Conservation (phyloP, 2,113 vertebrate genomes). For the Microcebus murinus region DNA sequence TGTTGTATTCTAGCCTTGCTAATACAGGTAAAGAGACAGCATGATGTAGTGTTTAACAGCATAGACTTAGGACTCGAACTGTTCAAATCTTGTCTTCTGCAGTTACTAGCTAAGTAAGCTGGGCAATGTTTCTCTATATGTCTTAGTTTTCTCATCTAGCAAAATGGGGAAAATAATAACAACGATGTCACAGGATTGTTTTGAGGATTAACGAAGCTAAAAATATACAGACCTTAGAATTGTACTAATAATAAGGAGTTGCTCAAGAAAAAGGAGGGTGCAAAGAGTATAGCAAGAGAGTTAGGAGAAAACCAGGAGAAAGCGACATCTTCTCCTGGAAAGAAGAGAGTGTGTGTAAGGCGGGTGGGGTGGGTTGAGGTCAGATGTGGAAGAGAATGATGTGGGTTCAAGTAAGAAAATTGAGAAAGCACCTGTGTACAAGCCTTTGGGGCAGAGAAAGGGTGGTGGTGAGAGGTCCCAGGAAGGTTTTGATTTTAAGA, state of each 20-base stretch:
- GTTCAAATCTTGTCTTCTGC: background rate
- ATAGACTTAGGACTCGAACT: background rate
- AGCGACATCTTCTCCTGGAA: background rate
- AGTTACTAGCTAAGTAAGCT: conserved; percentile 17
- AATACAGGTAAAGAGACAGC: background rate
- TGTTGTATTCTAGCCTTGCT: background rate
- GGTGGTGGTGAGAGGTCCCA: background rate
- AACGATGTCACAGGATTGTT: background rate
- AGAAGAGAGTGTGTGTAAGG: background rate
- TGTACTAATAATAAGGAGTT: background rate
- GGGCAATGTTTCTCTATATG: background rate
- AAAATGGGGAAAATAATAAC: background rate
- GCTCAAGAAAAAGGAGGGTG: background rate
- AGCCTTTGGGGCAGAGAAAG: background rate
- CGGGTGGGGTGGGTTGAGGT: background rate
- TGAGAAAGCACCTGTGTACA: background rate
- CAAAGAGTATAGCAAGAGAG: background rate
- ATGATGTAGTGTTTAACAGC: background rate
- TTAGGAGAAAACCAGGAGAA: background rate
- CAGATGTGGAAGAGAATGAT: background rate
- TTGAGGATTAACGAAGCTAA: conserved; percentile 16
- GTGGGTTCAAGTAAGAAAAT: background rate
- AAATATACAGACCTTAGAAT: background rate
- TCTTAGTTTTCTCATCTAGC: background rate
- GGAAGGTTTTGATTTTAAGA: background rate